A percentile compares a stretch with the other conserved stretches of the same genome.
phyloP scores from a whole-genome alignment of 37 sponge, comb jelly and placozoan species.

The Ianthella basta region DNA sequence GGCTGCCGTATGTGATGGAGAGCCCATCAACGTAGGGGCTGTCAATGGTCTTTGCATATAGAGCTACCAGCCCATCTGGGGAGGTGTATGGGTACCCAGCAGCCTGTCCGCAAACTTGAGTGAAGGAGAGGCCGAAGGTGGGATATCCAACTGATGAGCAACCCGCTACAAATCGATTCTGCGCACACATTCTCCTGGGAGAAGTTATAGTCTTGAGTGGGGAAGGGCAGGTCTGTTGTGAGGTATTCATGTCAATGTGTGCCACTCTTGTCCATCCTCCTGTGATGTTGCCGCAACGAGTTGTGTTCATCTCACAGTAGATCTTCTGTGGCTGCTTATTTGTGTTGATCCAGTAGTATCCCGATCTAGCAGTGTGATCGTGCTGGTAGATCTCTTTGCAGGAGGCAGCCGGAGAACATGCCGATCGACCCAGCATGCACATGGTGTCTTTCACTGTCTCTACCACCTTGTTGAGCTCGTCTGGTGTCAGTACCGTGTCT shows the following conservation, averaged over 20 bases:
- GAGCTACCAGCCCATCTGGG: background rate
- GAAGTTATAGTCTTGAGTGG: background rate
- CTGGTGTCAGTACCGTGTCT: background rate
- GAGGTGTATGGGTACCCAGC: background rate
- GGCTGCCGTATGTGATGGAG: slow-evolving; percentile 27
- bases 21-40: slow-evolving; percentile 17
- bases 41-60: background rate
- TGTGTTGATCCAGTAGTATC: slow-evolving; percentile 8
- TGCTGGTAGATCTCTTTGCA: slow-evolving; percentile 6
- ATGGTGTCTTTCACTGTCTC: background rate
- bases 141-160: background rate
- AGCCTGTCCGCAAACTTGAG: slow-evolving; percentile 21
- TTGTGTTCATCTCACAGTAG: slow-evolving; percentile 9
- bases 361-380: background rate
- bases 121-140: background rate
- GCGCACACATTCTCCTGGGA: slow-evolving; percentile 24
- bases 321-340: background rate
- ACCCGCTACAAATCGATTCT: background rate
- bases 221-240: slow-evolving; percentile 13
- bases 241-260: slow-evolving; percentile 37
- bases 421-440: no score
- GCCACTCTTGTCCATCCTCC: slow-evolving; percentile 48
- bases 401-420: background rate
- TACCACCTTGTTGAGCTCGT: background rate
- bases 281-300: slow-evolving; percentile 11